Percentiles rank a stretch among this genome's conserved stretches.
Evolutionary conservation across 2,888 invertebrate species (phyloP).

Genomic region (Patella caerulea): DNA sequence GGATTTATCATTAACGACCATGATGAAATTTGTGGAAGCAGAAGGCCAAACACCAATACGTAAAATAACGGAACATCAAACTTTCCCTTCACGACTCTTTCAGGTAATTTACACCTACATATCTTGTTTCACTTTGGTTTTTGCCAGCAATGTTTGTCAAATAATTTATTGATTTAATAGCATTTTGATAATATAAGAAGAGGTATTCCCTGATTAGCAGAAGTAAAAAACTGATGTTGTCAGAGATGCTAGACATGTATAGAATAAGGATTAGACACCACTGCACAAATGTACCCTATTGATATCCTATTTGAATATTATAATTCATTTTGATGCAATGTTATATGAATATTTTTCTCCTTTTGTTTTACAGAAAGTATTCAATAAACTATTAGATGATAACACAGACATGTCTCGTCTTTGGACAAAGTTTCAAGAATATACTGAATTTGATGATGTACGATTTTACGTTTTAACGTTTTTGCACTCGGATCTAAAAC

Average conservation of each 20-base stretch:
- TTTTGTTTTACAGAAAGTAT: constrained; percentile 77
- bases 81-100: constrained; percentile 57
- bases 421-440: constrained; percentile 82
- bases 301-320: too few species aligned
- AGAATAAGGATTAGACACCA: too few species aligned
- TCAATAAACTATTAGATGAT: constrained; percentile 78
- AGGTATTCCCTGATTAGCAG: too few species aligned
- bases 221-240: too few species aligned
- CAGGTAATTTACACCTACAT: background rate
- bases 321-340: too few species aligned
- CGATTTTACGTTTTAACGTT: constrained; percentile 81
- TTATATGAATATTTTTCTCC: background rate
- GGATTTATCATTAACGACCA: constrained; percentile 79
- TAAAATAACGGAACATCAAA: constrained; percentile 71
- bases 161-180: background rate
- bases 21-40: constrained; percentile 81
- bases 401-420: constrained; percentile 77
- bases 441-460: constrained; percentile 82
- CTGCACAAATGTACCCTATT: too few species aligned
- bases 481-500: constrained; percentile 73
- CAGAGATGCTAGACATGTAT: too few species aligned
- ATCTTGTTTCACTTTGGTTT: background rate
- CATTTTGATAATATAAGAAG: too few species aligned
- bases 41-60: constrained; percentile 82
- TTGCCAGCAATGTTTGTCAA: background rate